Base-by-base conservation (phyloP, 2,888 invertebrate genomes). In the Caenorhabditis sp. region DNA sequence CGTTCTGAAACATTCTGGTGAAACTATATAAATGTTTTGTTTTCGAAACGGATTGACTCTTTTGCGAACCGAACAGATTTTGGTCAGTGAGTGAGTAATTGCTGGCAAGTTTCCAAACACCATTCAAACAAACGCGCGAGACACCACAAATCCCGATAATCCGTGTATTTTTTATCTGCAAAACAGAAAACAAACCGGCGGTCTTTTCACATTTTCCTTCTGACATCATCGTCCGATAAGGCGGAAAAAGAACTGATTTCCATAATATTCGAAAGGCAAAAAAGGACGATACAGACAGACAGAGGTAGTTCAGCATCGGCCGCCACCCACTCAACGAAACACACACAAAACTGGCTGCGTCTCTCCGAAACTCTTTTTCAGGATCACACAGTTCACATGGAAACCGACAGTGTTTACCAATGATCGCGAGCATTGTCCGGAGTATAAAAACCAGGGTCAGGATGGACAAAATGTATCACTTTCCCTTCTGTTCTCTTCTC, bases 321-420 rank as follows among this genome's bases (percentile, higher is more conserved):
- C 27, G 9, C 26, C 56, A 48, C 56, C 55, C 45, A 53, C 39
- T 46, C 17, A 11, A 15, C 26, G 41, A 32, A 62, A 61, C 52
- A 45, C 37, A 65, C 27, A 55, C 55, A 58, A 20, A 37, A 61
- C 9, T 26, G 37, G 22, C 55, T 55, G 65, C 55, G 55, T 65
- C 46, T 66, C 56, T 66, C 45, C 45, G 20, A 32, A 45, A 37
- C 22, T 32, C 3, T 43, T 26, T 56, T 66, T 56, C 56, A 46
- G 66, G 66, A 58, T 66, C 39, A 58, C 56, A 58, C 66, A 66
- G 58, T 58, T 66, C 66, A 50, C 56, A 66, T 66, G 66, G 58
- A 66, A 66, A 58, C 58, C 41, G 48, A 50, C 17, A 48, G 6
- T 66, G 66, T 66, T 66, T 66, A 58, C 58, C 66, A 65, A 65